Conservation (phyloP, 2,888 invertebrate genomes). For the Dendrolimus houi region DNA sequence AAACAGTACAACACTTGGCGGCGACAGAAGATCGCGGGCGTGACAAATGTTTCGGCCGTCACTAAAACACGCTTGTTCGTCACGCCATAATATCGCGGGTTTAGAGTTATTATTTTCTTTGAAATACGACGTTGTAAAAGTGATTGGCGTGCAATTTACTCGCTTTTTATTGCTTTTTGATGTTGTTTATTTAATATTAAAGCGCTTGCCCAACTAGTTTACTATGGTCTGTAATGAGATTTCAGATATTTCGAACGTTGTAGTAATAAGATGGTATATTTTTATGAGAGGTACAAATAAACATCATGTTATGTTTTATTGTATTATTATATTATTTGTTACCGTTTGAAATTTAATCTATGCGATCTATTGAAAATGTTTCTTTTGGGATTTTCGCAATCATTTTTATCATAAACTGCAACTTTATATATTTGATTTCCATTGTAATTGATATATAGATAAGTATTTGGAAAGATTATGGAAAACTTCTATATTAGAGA, state of each 20-base stretch:
- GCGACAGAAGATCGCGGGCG: not conserved
- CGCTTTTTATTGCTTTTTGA: not conserved
- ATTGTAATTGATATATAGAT: no score
- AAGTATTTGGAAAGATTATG: no score
- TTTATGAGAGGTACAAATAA: no score
- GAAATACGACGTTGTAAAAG: slow-evolving; percentile 15
- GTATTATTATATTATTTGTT: no score
- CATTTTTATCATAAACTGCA: no score
- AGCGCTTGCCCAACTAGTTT: not conserved
- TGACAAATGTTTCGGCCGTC: slow-evolving; percentile 21
- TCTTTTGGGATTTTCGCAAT: no score
- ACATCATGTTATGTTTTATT: no score
- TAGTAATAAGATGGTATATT: not conserved
- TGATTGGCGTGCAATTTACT: slow-evolving; percentile 20
- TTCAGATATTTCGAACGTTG: not conserved
- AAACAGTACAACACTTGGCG: not conserved
- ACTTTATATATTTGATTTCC: no score
- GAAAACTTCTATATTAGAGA: no score
- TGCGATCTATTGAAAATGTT: no score
- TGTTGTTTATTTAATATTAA: not conserved
- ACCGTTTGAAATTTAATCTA: no score
- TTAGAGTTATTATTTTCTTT: slow-evolving; percentile 16
- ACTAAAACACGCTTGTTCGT: slow-evolving; percentile 19
- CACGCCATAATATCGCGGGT: slow-evolving; percentile 9
- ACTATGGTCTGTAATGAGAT: not conserved